Conservation (phyloP, 1,140 invertebrate genomes). For the Cecropterus lyciades region DNA sequence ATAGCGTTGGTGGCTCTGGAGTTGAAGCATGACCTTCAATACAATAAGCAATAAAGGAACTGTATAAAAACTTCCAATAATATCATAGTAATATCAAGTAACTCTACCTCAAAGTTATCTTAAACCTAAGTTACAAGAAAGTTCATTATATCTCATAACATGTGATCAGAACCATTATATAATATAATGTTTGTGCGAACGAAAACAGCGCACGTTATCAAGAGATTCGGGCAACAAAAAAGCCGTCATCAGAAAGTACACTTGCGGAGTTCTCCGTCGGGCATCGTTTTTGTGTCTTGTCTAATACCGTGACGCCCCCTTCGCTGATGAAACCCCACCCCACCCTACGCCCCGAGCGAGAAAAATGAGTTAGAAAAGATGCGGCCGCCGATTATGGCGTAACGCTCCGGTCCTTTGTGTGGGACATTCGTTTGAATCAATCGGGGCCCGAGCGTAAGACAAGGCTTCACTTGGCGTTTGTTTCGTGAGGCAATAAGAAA, state of each 20-base stretch:
- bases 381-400: slow-evolving; percentile 79
- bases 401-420: slow-evolving; percentile 72
- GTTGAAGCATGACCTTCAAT: too few species aligned
- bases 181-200: slow-evolving; percentile 10
- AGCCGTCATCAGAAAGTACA: slow-evolving; percentile 68
- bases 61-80: too few species aligned
- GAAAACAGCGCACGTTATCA: slow-evolving; percentile 36
- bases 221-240: slow-evolving; percentile 44
- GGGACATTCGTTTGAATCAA: slow-evolving; percentile 77
- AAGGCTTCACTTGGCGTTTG: too few species aligned
- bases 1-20: too few species aligned
- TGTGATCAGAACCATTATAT: slow-evolving; percentile 3
- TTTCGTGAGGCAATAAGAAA: too few species aligned
- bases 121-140: too few species aligned
- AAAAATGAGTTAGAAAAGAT: slow-evolving; percentile 84
- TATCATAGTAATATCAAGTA: too few species aligned
- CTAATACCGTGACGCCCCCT: slow-evolving; percentile 78
- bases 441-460: slow-evolving; percentile 53
- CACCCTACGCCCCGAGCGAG: slow-evolving; percentile 65
- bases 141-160: too few species aligned
- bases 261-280: slow-evolving; percentile 72
- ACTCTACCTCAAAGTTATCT: too few species aligned
- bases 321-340: slow-evolving; percentile 64
- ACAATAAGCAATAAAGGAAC: too few species aligned
- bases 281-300: slow-evolving; percentile 82